A percentile compares a stretch with the other conserved stretches of the same genome.
These are phyloP conservation scores for Patella vulgata DNA, from an alignment of 1,140 invertebrate species.

Conservation along the genomic window DNA sequence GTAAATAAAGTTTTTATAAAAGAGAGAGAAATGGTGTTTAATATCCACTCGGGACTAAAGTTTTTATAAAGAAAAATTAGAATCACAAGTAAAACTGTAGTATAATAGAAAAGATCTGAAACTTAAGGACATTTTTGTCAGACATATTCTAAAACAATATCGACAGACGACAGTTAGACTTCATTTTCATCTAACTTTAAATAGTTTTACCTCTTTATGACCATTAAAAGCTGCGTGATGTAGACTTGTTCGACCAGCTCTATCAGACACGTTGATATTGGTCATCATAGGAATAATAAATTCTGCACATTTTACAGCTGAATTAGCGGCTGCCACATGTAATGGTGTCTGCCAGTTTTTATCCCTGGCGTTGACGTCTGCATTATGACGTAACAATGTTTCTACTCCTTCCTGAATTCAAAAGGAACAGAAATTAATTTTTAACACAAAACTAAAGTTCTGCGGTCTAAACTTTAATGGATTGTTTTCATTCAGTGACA, in stretches of 20 bases:
- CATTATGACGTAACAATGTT: conserved; percentile 71
- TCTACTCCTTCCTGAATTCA: conserved; percentile 69
- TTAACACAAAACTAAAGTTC: not conserved
- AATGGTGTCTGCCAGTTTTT: conserved; percentile 74
- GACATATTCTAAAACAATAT: too few species aligned
- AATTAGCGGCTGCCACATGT: conserved; percentile 76
- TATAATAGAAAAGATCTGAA: too few species aligned
- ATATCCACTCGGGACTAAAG: too few species aligned
- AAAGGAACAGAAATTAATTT: not conserved
- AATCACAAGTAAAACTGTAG: too few species aligned
- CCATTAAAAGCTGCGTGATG: conserved; percentile 76
- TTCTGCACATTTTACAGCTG: conserved; percentile 71
- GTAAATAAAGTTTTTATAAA: too few species aligned
- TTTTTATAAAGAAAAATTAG: too few species aligned
- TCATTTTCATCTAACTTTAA: not conserved
- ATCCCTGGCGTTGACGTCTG: conserved; percentile 73
- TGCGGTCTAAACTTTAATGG: not conserved
- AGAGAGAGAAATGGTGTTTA: too few species aligned
- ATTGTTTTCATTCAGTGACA: not conserved
- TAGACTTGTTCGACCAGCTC: conserved; percentile 72
- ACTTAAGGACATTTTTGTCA: too few species aligned
- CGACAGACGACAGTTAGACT: too few species aligned
- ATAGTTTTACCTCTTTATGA: conserved; percentile 66
- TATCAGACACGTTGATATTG: conserved; percentile 74
- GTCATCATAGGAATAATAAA: conserved; percentile 66